phyloP scores from a whole-genome alignment of 1,140 invertebrate species.

The Holotrichia oblita region DNA sequence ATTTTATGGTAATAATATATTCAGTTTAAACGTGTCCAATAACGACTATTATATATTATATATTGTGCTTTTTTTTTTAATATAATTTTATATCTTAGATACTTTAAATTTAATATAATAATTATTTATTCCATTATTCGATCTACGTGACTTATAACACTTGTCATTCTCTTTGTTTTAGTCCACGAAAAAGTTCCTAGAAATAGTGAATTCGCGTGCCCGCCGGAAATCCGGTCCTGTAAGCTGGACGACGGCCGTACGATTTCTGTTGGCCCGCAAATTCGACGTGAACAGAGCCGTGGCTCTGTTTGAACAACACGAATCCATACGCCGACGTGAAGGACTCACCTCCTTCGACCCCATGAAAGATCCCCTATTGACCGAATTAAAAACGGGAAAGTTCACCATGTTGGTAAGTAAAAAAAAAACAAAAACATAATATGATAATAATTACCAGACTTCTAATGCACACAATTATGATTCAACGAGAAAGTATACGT shows the following conservation, averaged over 20 bases:
- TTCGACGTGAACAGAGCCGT: slow-evolving; percentile 91
- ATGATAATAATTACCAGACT: too few relatives aligned
- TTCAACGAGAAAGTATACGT: background rate
- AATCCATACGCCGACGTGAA: slow-evolving; percentile 85
- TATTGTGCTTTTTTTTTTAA: too few relatives aligned
- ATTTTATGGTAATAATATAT: too few relatives aligned
- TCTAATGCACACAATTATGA: background rate
- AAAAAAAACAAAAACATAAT: too few relatives aligned
- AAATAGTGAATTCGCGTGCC: slow-evolving; percentile 74
- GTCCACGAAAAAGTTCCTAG: slow-evolving; percentile 82
- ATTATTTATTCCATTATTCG: too few relatives aligned
- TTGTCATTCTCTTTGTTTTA: slow-evolving; percentile 61
- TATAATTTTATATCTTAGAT: too few relatives aligned
- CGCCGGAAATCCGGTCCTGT: slow-evolving; percentile 70
- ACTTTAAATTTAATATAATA: too few relatives aligned
- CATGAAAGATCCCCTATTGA: slow-evolving; percentile 79
- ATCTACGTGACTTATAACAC: background rate
- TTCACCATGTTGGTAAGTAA: slow-evolving; percentile 92
- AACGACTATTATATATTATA: too few relatives aligned
- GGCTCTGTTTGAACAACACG: slow-evolving; percentile 89
- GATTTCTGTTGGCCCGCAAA: slow-evolving; percentile 94
- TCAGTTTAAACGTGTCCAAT: too few relatives aligned
- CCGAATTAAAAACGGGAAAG: slow-evolving; percentile 92
- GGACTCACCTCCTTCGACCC: slow-evolving; percentile 86
- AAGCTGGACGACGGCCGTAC: slow-evolving; percentile 86